phyloP scores from a whole-genome alignment of 1,140 invertebrate species.

The Dendrolimus kikuchii region DNA sequence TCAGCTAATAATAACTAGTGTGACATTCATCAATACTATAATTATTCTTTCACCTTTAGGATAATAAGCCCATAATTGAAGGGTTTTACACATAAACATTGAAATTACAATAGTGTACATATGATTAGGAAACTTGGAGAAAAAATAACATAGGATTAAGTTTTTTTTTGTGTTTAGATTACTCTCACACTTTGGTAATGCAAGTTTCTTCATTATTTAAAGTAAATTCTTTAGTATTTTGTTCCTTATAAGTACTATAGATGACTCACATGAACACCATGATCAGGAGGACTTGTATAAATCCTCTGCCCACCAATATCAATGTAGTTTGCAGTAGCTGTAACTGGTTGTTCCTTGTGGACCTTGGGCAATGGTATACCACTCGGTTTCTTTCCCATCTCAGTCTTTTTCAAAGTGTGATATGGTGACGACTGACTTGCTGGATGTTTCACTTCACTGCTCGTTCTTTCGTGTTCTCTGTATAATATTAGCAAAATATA shows the following conservation, averaged over 20 bases:
- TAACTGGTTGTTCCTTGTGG: conserved; percentile 55
- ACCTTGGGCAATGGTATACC: conserved; percentile 64
- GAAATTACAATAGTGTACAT: too few relatives aligned
- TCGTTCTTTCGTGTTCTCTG: conserved; percentile 64
- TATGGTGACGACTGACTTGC: conserved; percentile 63
- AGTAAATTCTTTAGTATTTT: background rate
- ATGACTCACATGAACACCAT: conserved; percentile 61
- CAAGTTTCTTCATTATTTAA: too few relatives aligned
- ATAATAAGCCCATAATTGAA: too few relatives aligned
- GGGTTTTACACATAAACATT: too few relatives aligned
- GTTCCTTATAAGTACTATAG: background rate
- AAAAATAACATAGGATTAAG: too few relatives aligned
- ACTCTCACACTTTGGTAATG: too few relatives aligned
- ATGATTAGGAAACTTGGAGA: too few relatives aligned
- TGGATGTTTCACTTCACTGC: conserved; percentile 62
- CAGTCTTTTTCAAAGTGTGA: conserved; percentile 58
- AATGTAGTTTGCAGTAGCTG: conserved; percentile 55
- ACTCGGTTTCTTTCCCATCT: conserved; percentile 57
- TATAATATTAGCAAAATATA: background rate
- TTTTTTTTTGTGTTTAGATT: too few relatives aligned
- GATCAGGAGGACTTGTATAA: conserved; percentile 63
- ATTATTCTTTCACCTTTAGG: too few relatives aligned
- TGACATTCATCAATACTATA: background rate
- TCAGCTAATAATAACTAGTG: background rate
- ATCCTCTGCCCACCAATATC: conserved; percentile 65